Base-by-base conservation (phyloP, 2,113 vertebrate genomes). In the Anolis carolinensis region DNA sequence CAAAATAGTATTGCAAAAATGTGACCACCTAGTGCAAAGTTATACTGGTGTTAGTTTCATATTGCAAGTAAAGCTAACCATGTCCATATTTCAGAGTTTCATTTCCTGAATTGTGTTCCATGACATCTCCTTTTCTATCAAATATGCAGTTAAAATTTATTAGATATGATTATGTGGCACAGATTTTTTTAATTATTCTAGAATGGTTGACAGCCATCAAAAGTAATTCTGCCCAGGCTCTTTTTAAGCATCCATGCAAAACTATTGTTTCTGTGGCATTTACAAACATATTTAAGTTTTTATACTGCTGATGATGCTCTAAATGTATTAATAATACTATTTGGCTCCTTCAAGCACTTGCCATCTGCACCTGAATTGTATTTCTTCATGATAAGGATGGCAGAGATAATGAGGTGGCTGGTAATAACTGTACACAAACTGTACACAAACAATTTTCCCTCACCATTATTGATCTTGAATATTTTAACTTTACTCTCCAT, bases 341-440 rank as follows among this genome's bases (percentile, higher is more conserved):
- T 1, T 21, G 65, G 76, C 48, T 21, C 21, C 25, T 23, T 16
- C 32, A 9, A 9, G 27, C 32, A 67, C 1, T 63, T 87, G 14
- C 59, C 52, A 18, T 78, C 65, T 14, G 3, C 68, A 4, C 50
- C 73, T 80, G 71, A 93, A 87, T 32, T 34, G 4, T 75, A 62
- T 88, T 87, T 89, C 62, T 27, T 55, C 75, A 50, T 13, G 0
- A 32, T 73, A 84, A 86, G 3, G 79, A n/a, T 3, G 73, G 55
- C 18, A 16, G 63, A 86, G 39, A 34, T 85, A 89, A 89, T 65
- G 70, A 87, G 50, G 44, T n/a, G 8, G 10, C 2, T 82, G 39
- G 5, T 2, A 88, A 75, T 3, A 90, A 44, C 44, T 91, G 5
- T 10, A 86, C 83, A n/a, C n/a, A n/a, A n/a, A n/a, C n/a, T n/a